Evolutionary conservation across 1,140 invertebrate genomes (phyloP), one percentile per base, ranked within the genome.

Genomic region (Drosophila hydei): DNA sequence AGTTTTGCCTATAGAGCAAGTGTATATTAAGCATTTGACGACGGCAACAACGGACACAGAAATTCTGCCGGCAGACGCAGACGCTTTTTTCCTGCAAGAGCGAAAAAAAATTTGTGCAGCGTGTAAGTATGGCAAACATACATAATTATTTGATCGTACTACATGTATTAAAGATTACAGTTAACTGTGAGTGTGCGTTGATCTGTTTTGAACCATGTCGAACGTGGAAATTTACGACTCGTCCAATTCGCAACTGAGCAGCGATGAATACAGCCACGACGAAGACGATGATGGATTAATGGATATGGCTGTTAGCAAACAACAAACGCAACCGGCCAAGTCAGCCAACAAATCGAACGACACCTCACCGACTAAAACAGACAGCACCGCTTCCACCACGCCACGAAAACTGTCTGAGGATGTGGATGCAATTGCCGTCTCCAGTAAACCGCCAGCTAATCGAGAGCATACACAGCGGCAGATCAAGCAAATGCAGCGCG

Each of bases 181-280:
- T 51, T 33, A 27, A 2, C 30, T 19, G 52, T 48, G 33, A 4
- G 16, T 18, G 47, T 11, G 48, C 18, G 25, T 12, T 25, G 6
- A 23, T 30, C 14, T 30, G 47, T 25, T 11, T 27, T 60, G 0
- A 36, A 21, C 12, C 12, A 84, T 85, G 81, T 38, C 80, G 61
- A 76, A 87, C 62, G 64, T 85, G 38, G 81, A 85, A 52, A 87
- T 85, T 23, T 85, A 85, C 67, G 83, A 83, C 36, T 76, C 74
- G 4, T 81, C 78, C 9, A 71, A 83, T 36, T 85, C 81, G 19
- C 62, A 88, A 14, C 33, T 89, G 18, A 89, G 84, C 43, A 84
- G 72, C 69, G 84, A 88, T 58, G 83, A 88, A 59, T 88, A 88
- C 33, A 71, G 72, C 25, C 60, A 67, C 40, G 84, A 79, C 36